These are phyloP conservation scores for Alitta virens DNA, from an alignment of 2,888 invertebrate genomes.

Conservation along the genomic window DNA sequence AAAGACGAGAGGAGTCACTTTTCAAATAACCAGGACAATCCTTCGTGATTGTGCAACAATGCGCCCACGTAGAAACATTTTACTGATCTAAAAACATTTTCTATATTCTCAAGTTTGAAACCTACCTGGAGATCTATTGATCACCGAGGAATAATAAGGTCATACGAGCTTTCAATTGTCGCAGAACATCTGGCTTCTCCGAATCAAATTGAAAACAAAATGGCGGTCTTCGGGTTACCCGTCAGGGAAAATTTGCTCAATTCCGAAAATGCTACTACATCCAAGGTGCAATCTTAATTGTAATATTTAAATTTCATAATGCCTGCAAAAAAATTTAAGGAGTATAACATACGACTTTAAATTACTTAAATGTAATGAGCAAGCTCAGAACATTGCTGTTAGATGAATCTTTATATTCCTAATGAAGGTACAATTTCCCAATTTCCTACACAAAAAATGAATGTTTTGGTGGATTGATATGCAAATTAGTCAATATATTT, in stretches of 20 bases:
- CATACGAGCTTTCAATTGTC: conserved; percentile 8
- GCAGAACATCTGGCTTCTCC: conserved; percentile 11
- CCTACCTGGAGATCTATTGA: conserved; percentile 3
- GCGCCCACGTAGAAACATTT: not conserved
- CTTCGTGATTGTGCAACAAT: not conserved
- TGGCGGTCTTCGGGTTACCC: conserved; percentile 11
- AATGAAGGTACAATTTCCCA: no score
- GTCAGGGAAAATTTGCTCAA: not conserved
- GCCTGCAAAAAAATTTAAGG: no score
- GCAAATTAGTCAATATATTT: not conserved
- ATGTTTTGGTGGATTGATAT: conserved; percentile 17
- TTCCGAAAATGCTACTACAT: not conserved
- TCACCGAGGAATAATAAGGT: conserved; percentile 1
- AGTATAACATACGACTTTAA: no score
- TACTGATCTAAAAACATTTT: not conserved
- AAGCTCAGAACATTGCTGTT: no score
- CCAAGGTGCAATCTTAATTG: no score
- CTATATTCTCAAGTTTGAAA: not conserved
- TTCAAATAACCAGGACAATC: no score
- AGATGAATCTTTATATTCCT: no score
- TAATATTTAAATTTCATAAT: no score
- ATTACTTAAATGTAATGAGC: no score
- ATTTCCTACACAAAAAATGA: not conserved
- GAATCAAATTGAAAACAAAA: conserved; percentile 17
- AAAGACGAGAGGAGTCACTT: no score